Evolutionary conservation across 2,113 vertebrate species (phyloP), one percentile per base, ranked within the genome.

Genomic region (Plotosus lineatus): DNA sequence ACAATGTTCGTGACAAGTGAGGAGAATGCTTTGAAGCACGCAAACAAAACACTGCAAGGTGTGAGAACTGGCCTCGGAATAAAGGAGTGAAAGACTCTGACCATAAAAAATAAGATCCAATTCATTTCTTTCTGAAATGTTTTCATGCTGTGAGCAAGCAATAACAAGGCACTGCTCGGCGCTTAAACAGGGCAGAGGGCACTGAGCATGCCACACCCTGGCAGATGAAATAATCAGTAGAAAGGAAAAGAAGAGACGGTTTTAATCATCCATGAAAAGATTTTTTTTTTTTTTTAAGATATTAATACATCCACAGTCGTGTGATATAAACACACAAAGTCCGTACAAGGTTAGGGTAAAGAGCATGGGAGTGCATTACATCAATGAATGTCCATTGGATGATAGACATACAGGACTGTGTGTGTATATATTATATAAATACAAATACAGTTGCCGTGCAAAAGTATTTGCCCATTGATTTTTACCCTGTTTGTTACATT

Each of bases 121-220:
- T 63, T 48, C 60, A 38, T 65, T 65, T 38, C 36, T 28, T 77
- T 61, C 17, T 17, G 15, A 23, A 31, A 48, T 17, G 26, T 48
- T 50, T 78, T 65, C 60, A 33, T 50, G 60, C 44, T 50, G 40
- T 51, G 75, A 58, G 75, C 21, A 61, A 33, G 75, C 5, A 65
- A 65, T 50, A 63, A 40, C 28, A 38, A 23, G 42, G 14, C 6
- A 15, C 19, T n/a, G 44, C 23, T 48, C 75, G 48, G 31, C 58
- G 50, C 42, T 17, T 14, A 31, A 48, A 48, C 44, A 44, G 61
- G 65, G 61, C 53, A 66, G 38, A 66, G 4, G 21, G 21, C 63
- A 66, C 21, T 12, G 0, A 38, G 63, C 63, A n/a, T 42, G 36
- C 10, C 63, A 40, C 36, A 12, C 61, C 21, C 21, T n/a, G 6